A percentile compares a stretch with the other conserved stretches of the same genome.
These are phyloP conservation scores for Nannobrachium achirus DNA, from an alignment of 2,113 vertebrate genomes.

Conservation along the genomic window DNA sequence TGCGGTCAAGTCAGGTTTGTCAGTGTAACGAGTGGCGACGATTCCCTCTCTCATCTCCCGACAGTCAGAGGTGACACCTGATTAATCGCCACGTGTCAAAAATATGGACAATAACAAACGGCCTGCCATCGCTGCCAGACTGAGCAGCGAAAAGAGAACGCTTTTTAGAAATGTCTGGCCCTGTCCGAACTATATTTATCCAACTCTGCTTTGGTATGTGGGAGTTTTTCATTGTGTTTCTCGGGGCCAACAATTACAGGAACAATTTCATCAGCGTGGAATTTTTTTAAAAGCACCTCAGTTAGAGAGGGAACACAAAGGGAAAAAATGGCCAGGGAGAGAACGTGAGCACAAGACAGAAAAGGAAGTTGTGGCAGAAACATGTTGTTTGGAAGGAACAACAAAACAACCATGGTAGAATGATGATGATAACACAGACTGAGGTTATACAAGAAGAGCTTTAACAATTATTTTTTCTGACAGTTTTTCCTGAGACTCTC, in stretches of 20 bases:
- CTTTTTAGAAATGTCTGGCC: conserved; percentile 43
- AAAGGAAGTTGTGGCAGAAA: conserved; percentile 1
- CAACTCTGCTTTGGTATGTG: conserved; percentile 57
- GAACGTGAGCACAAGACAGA: neutral
- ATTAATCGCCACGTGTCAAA: conserved; percentile 49
- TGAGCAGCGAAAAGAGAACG: conserved; percentile 16
- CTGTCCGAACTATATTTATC: conserved; percentile 64
- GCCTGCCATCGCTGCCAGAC: conserved; percentile 3
- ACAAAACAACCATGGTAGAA: conserved; percentile 6
- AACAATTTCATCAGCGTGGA: conserved; percentile 69
- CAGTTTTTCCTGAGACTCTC: conserved; percentile 24
- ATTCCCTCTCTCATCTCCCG: conserved; percentile 7
- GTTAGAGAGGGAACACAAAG: neutral
- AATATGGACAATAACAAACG: conserved; percentile 39
- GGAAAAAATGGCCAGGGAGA: neutral
- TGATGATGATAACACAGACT: neutral
- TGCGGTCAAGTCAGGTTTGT: neutral
- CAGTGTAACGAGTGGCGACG: neutral
- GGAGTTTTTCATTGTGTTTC: conserved; percentile 63
- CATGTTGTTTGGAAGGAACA: neutral
- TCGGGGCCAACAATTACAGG: conserved; percentile 60
- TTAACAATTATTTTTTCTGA: conserved; percentile 11
- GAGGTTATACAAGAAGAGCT: conserved; percentile 7
- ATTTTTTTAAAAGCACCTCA: conserved; percentile 40
- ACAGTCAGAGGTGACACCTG: conserved; percentile 22